Evolutionary conservation across 2,888 invertebrate species (phyloP).

Genomic region (Tenodera sinensis): DNA sequence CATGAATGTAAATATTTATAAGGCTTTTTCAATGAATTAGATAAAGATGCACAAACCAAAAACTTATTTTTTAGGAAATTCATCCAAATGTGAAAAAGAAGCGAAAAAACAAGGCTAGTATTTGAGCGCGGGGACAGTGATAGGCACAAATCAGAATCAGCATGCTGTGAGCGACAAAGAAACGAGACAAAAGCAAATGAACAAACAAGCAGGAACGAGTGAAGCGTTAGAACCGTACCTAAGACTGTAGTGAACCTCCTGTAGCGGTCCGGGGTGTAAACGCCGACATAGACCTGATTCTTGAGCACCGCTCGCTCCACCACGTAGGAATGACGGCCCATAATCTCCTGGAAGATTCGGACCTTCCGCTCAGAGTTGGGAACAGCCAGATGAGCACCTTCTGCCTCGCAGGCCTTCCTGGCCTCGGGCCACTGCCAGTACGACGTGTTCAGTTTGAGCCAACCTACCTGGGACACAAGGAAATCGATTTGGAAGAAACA

Average conservation of each 20-base stretch:
- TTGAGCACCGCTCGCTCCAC: background rate
- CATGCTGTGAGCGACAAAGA: no score
- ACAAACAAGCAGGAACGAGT: background rate
- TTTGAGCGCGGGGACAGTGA: no score
- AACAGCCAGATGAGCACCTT: background rate
- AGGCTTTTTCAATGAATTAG: no score
- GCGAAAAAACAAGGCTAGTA: no score
- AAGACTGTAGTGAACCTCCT: background rate
- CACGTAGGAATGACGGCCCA: background rate
- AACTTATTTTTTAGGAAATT: no score
- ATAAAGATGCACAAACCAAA: no score
- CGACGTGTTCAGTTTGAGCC: background rate
- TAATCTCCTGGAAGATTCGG: background rate
- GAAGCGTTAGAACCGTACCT: background rate
- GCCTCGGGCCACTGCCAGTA: conserved; percentile 5
- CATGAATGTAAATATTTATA: no score
- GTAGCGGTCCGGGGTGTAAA: background rate
- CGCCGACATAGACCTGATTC: background rate
- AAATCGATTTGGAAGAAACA: no score
- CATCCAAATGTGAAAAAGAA: no score
- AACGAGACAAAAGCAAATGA: background rate
- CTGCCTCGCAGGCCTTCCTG: background rate
- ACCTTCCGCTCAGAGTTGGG: background rate
- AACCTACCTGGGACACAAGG: background rate
- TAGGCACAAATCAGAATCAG: no score